Base-by-base conservation (phyloP, 2,888 invertebrate species). In the Caenorhabditis afra region DNA sequence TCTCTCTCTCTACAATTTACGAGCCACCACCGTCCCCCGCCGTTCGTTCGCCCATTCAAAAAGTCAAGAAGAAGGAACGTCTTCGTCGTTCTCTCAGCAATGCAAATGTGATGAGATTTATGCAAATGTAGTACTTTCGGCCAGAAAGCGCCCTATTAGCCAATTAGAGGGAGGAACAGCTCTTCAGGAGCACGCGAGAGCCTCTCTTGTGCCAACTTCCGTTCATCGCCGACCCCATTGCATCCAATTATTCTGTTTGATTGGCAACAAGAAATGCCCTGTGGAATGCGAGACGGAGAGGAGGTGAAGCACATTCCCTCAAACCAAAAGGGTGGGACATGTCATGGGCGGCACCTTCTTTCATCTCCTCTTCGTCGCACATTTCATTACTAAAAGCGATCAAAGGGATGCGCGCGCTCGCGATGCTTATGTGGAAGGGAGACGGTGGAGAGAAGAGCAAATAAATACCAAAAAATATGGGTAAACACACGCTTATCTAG, bases 31-130 rank as follows among this genome's bases (percentile, higher is more conserved):
- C 37, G 55, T 55, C 55, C 55, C 37, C 29, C 29, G 29, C 14
- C 37, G 55, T 55, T 37, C 55, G 16, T 52, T 49, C 44, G 20
- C 37, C 41, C 39, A 29, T 52, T 50, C 47, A 68, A 57, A 68
- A 68, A 59, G 68, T 52, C 58, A 68, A 59, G 58, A n/a, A n/a
- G n/a, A n/a, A n/a, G n/a, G n/a, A 68, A 39, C 23, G 20, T 45
- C 47, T 22, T 47, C 65, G 44, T n/a, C n/a, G n/a, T 39, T 2
- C n/a, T 45, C 50, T 47, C 16, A 12, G 14, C 44, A 55, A 70
- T 70, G 62, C 44, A 70, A 70, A 70, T 70, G 70, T 62, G 62
- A 70, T 70, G 70, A 70, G 70, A 70, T 70, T 62, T 70, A 70
- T 70, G 70, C 61, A 70, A 70, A 70, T 70, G 45, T 59, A 45